Conservation (phyloP, 1,140 invertebrate species). For the Cyrtorhinus lividipennis region DNA sequence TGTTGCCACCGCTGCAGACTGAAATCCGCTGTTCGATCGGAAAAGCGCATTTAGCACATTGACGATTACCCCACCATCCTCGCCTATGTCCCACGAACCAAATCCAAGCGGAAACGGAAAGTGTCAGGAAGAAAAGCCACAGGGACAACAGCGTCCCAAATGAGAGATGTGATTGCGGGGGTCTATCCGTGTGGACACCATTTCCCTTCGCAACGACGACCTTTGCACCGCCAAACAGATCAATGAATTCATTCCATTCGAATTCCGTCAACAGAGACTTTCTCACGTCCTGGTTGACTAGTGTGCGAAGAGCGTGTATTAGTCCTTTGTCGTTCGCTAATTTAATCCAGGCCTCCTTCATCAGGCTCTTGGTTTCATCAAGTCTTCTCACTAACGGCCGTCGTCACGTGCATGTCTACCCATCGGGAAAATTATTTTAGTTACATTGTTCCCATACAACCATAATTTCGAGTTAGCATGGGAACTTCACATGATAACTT, state of each 20-base stretch:
- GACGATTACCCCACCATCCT: background rate
- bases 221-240: background rate
- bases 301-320: background rate
- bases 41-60: background rate
- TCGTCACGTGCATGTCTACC: too few species aligned
- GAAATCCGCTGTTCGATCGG: background rate
- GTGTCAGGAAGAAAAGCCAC: background rate
- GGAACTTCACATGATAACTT: too few species aligned
- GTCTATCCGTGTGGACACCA: too few species aligned
- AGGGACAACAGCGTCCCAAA: too few species aligned
- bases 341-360: constrained; percentile 1
- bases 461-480: too few species aligned
- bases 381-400: too few species aligned
- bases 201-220: too few species aligned
- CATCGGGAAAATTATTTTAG: too few species aligned
- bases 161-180: too few species aligned
- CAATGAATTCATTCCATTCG: background rate
- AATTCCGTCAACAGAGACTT: background rate
- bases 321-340: background rate
- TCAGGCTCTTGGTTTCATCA: constrained; percentile 30
- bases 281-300: background rate
- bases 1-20: background rate
- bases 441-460: too few species aligned
- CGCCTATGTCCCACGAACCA: background rate
- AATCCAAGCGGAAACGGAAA: background rate